These are phyloP conservation scores for Microplitis mediator DNA, from an alignment of 1,140 invertebrate species.

Conservation along the genomic window DNA sequence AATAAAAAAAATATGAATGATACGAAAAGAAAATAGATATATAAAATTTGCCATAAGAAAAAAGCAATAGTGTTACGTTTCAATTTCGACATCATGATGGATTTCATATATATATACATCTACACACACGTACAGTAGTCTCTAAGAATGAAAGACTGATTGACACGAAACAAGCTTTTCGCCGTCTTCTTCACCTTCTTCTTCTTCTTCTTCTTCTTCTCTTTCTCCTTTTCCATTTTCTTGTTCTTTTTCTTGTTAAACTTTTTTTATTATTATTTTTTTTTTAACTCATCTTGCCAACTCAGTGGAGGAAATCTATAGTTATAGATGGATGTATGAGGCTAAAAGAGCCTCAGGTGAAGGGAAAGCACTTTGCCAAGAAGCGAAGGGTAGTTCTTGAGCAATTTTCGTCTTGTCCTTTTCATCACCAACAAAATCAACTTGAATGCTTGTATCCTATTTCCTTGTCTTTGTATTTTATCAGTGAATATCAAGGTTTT, in stretches of 20 bases:
- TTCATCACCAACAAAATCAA: constrained; percentile 1
- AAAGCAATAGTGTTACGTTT: constrained; percentile 44
- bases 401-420: constrained; percentile 22
- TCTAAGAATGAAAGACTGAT: constrained; percentile 24
- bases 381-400: constrained; percentile 1
- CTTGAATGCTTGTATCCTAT: neutral
- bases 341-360: constrained; percentile 9
- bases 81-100: constrained; percentile 47
- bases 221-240: neutral
- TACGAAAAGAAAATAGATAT: neutral
- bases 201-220: constrained; percentile 6
- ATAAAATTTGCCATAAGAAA: neutral
- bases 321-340: neutral
- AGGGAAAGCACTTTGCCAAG: neutral
- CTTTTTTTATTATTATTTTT: too few relatives aligned
- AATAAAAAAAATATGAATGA: constrained; percentile 10
- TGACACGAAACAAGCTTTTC: constrained; percentile 34
- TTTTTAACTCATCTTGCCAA: too few relatives aligned
- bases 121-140: neutral
- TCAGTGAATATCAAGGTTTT: neutral
- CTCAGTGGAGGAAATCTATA: too few relatives aligned
- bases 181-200: neutral
- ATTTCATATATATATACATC: constrained; percentile 30
- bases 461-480: constrained; percentile 3
- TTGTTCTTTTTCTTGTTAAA: neutral